A percentile compares a stretch with the other conserved stretches of the same genome.
phyloP scores from a whole-genome alignment of 2,888 invertebrate genomes.

The Leptodirus hochenwartii region DNA sequence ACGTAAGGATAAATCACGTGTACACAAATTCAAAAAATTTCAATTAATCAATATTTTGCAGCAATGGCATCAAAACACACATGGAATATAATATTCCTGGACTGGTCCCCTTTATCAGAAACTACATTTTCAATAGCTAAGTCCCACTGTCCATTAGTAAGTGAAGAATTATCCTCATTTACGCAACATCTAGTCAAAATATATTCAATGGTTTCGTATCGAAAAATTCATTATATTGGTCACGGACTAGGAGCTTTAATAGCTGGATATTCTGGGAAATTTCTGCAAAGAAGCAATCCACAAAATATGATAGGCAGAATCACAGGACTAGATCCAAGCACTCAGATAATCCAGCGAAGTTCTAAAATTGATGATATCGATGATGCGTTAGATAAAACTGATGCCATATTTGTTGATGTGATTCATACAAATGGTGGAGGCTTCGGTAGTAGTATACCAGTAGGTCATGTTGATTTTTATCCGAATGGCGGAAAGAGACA shows the following conservation, averaged over 20 bases:
- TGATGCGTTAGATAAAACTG: conserved; percentile 28
- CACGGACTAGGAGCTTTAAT: conserved; percentile 36
- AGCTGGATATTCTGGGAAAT: conserved; percentile 26
- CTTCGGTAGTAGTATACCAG: conserved; percentile 25
- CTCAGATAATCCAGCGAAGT: neutral
- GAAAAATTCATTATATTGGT: conserved; percentile 30
- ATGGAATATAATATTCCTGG: conserved; percentile 33
- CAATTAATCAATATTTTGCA: conserved; percentile 14
- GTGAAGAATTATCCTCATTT: conserved; percentile 25
- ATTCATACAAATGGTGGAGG: conserved; percentile 34
- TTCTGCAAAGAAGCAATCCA: neutral
- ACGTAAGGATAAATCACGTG: too few species aligned
- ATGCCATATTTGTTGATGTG: conserved; percentile 33
- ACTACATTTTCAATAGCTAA: conserved; percentile 29
- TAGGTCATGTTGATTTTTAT: conserved; percentile 39
- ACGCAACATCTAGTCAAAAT: conserved; percentile 15
- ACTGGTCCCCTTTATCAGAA: conserved; percentile 34
- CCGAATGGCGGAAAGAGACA: conserved; percentile 39
- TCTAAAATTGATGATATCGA: conserved; percentile 10
- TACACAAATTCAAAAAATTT: too few species aligned
- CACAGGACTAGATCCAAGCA: neutral
- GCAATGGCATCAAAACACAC: conserved; percentile 17
- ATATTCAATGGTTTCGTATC: conserved; percentile 14
- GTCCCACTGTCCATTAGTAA: conserved; percentile 27
- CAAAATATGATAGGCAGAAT: neutral